These are phyloP conservation scores for Brachionus koreanus DNA, from an alignment of 1,140 invertebrate species.

Conservation along the genomic window DNA sequence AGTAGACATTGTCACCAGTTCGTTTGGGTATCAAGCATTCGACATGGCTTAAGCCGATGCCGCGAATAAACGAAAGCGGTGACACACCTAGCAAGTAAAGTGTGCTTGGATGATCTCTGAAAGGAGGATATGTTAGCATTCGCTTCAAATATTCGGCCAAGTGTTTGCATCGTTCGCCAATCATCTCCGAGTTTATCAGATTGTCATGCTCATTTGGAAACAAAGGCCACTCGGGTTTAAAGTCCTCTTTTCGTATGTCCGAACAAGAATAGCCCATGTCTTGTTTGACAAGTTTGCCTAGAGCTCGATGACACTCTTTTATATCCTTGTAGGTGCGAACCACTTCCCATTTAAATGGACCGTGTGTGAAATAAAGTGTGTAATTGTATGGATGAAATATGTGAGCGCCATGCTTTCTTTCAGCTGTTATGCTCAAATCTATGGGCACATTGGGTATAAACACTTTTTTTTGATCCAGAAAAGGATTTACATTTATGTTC, in stretches of 20 bases:
- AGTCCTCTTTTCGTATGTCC: slow-evolving; percentile 17
- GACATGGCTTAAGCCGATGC: neutral
- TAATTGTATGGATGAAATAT: slow-evolving; percentile 44
- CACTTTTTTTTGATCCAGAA: neutral
- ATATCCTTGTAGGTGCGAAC: slow-evolving; percentile 11
- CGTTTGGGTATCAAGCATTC: slow-evolving; percentile 22
- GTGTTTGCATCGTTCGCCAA: slow-evolving; percentile 18
- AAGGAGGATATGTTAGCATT: slow-evolving; percentile 31
- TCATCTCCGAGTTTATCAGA: neutral
- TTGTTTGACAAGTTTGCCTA: slow-evolving; percentile 22
- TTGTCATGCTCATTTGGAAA: slow-evolving; percentile 42
- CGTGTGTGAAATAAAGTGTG: slow-evolving; percentile 17
- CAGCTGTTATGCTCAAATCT: slow-evolving; percentile 6
- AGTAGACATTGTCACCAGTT: slow-evolving; percentile 33
- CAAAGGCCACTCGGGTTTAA: slow-evolving; percentile 19
- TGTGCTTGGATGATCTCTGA: slow-evolving; percentile 2
- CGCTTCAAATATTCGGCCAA: slow-evolving; percentile 16
- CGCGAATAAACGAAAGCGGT: slow-evolving; percentile 8
- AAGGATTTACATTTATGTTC: slow-evolving; percentile 15
- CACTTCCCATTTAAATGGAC: slow-evolving; percentile 21
- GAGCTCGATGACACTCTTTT: slow-evolving; percentile 14
- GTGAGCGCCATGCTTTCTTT: slow-evolving; percentile 38
- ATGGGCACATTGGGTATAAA: neutral
- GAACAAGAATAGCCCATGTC: slow-evolving; percentile 32
- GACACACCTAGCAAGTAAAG: neutral